Percentiles rank a stretch among this genome's conserved stretches.
These are phyloP conservation scores for Oreochromis mossambicus DNA, from an alignment of 2,797 vertebrate genomes.

Conservation along the genomic window DNA sequence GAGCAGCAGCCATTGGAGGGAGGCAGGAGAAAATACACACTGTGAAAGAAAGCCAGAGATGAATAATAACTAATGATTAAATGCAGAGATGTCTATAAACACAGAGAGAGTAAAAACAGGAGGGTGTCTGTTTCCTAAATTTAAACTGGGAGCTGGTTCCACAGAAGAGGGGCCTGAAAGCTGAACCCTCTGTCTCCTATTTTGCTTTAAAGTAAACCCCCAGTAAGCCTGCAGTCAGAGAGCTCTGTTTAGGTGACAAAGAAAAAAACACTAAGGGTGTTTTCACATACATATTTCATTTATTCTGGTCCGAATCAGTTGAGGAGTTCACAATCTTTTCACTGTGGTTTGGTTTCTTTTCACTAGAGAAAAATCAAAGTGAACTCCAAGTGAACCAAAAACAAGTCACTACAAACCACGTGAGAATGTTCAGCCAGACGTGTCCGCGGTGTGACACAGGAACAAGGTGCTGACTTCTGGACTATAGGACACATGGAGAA, in stretches of 20 bases:
- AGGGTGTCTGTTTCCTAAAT: neutral
- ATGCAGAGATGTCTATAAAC: neutral
- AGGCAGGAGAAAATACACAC: neutral
- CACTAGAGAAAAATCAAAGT: neutral
- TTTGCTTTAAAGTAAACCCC: neutral
- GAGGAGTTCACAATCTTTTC: neutral
- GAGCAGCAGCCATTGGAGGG: neutral
- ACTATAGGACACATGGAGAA: neutral
- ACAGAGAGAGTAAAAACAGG: neutral
- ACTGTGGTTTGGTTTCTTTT: neutral
- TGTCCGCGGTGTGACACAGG: neutral
- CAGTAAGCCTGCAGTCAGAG: neutral
- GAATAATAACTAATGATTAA: neutral
- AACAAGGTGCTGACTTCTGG: neutral
- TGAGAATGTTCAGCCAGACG: neutral
- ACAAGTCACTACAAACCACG: neutral
- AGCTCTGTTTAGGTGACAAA: neutral
- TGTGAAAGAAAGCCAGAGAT: neutral
- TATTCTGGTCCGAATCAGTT: neutral
- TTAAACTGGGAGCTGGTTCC: neutral
- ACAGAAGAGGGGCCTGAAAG: neutral
- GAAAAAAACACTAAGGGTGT: neutral
- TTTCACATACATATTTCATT: neutral
- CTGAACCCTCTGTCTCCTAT: neutral
- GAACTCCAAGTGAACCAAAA: neutral